Conservation (phyloP, 2,113 vertebrate species). For the Zootoca vivipara region DNA sequence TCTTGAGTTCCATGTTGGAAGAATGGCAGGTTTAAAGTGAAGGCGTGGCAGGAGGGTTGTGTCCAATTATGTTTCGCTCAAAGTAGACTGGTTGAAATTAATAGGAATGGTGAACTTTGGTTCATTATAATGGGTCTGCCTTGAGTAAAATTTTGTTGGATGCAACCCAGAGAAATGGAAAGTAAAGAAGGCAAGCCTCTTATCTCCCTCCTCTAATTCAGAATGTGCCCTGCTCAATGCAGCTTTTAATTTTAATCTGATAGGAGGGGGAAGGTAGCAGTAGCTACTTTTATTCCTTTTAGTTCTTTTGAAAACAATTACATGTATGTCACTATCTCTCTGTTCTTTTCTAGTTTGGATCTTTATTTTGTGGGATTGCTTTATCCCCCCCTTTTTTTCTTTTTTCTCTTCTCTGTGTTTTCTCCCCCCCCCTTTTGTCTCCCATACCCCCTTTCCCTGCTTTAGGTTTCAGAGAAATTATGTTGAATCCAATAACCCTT, state of each 20-base stretch:
- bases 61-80: no score
- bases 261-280: conserved; percentile 1
- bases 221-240: background rate
- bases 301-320: conserved; percentile 70
- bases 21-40: no score
- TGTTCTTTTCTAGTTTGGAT: conserved; percentile 80
- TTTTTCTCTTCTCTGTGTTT: conserved; percentile 79
- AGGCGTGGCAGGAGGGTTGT: no score
- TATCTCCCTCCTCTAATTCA: background rate
- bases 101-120: no score
- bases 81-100: no score
- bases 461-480: conserved; percentile 91
- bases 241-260: conserved; percentile 18
- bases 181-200: no score
- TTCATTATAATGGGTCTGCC: no score
- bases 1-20: no score
- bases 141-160: background rate
- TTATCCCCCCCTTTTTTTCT: background rate
- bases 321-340: conserved; percentile 61
- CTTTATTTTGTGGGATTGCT: conserved; percentile 67
- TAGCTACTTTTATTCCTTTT: conserved; percentile 63
- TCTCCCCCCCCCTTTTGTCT: conserved; percentile 80
- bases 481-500: conserved; percentile 90
- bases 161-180: background rate
- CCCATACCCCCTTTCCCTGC: conserved; percentile 72